Evolutionary conservation across 2,113 vertebrate genomes (phyloP).

Genomic region (Zeus faber): DNA sequence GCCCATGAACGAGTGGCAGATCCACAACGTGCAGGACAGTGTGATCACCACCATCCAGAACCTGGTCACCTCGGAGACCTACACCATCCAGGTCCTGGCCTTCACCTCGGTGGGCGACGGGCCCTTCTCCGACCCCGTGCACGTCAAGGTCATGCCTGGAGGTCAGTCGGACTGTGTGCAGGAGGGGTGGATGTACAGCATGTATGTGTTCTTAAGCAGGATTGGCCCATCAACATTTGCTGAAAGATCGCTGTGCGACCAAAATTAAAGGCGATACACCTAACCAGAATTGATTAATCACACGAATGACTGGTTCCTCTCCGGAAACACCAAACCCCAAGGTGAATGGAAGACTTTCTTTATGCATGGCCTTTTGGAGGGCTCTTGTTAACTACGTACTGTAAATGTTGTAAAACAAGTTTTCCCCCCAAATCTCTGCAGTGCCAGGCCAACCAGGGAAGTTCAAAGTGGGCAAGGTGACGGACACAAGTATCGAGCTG

Average conservation of each 20-base stretch:
- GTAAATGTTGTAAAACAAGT: not conserved
- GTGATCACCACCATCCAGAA: conserved; percentile 91
- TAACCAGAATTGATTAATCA: too few species aligned
- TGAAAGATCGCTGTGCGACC: too few species aligned
- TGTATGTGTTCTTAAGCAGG: too few species aligned
- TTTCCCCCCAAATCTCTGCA: conserved; percentile 45
- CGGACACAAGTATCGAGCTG: conserved; percentile 87
- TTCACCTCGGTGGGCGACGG: conserved; percentile 97
- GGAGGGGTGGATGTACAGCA: not conserved
- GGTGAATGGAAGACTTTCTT: too few species aligned
- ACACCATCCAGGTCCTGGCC: conserved; percentile 91
- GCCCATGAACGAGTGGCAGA: conserved; percentile 92
- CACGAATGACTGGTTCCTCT: too few species aligned
- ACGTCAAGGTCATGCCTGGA: conserved; percentile 94
- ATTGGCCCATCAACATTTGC: too few species aligned
- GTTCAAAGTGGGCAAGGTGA: conserved; percentile 88
- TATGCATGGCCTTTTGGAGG: not conserved
- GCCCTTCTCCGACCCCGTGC: conserved; percentile 92
- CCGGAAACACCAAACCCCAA: too few species aligned
- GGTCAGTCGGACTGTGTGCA: conserved; percentile 72
- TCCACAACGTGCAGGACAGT: conserved; percentile 95
- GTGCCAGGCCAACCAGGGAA: conserved; percentile 95
- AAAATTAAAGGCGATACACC: too few species aligned
- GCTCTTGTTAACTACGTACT: not conserved
- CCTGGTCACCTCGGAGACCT: conserved; percentile 88